phyloP scores from a whole-genome alignment of 2,888 invertebrate species.

The Flexamia atlantica region DNA sequence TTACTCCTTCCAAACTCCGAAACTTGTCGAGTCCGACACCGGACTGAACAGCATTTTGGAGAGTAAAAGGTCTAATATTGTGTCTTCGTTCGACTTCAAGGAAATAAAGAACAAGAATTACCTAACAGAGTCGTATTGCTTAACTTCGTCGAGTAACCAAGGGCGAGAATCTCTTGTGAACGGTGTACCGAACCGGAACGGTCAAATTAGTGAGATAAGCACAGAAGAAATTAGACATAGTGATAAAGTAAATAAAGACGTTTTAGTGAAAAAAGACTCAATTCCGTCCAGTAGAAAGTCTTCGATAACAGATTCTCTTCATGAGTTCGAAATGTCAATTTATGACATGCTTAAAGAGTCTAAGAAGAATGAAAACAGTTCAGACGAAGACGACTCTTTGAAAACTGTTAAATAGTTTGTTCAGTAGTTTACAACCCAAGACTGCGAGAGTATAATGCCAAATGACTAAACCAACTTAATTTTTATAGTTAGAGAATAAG shows the following conservation, averaged over 20 bases:
- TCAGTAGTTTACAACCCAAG: not conserved
- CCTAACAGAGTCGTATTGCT: not conserved
- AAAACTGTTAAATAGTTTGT: slow-evolving; percentile 28
- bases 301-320: slow-evolving; percentile 63
- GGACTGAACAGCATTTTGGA: slow-evolving; percentile 28
- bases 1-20: slow-evolving; percentile 33
- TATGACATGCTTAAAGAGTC: slow-evolving; percentile 64
- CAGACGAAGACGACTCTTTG: slow-evolving; percentile 61
- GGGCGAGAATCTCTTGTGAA: not conserved
- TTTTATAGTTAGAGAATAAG: not conserved
- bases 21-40: slow-evolving; percentile 22
- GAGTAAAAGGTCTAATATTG: slow-evolving; percentile 15
- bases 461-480: slow-evolving; percentile 21
- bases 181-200: not conserved
- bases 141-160: not conserved
- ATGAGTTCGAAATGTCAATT: slow-evolving; percentile 64
- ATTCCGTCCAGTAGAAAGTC: slow-evolving; percentile 56
- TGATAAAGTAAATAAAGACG: not conserved
- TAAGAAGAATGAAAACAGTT: slow-evolving; percentile 55
- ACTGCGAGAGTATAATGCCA: slow-evolving; percentile 42
- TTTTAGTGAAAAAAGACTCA: slow-evolving; percentile 25
- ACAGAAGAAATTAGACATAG: not conserved
- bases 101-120: slow-evolving; percentile 3
- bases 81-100: slow-evolving; percentile 33
- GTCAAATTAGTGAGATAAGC: not conserved